phyloP scores from a whole-genome alignment of 2,797 vertebrate genomes.

The Cossypha niveicapilla region DNA sequence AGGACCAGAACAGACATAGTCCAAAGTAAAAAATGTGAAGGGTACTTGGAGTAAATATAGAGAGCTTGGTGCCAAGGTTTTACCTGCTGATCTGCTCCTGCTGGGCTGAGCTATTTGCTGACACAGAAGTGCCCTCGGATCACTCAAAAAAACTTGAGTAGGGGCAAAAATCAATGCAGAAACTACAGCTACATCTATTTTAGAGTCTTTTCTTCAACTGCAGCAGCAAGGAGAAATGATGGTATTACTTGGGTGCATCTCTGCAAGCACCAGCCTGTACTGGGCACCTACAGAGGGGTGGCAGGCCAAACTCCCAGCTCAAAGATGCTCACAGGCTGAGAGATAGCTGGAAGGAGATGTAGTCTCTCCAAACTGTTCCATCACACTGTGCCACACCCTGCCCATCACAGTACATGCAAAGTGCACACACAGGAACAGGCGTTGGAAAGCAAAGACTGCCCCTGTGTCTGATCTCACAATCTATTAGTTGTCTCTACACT shows the following conservation, averaged over 20 bases:
- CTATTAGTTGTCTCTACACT: not conserved
- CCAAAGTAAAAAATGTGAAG: not conserved
- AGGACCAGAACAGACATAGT: not conserved
- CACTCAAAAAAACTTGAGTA: not conserved
- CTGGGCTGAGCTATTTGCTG: not conserved
- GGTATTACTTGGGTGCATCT: not conserved
- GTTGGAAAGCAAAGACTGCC: not conserved
- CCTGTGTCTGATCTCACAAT: not conserved
- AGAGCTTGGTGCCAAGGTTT: not conserved
- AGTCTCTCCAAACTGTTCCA: not conserved
- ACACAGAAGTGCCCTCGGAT: not conserved
- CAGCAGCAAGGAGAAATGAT: not conserved
- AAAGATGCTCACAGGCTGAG: accelerated
- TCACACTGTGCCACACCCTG: not conserved
- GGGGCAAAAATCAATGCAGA: not conserved
- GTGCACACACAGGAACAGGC: not conserved
- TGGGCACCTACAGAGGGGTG: accelerated
- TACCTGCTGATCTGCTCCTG: not conserved
- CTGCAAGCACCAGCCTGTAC: not conserved
- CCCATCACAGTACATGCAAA: not conserved
- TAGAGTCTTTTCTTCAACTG: not conserved
- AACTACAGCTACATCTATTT: not conserved
- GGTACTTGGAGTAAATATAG: not conserved
- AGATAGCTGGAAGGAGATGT: accelerated
- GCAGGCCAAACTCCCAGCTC: not conserved